Evolutionary conservation across 2,888 invertebrate species (phyloP).

Genomic region (Monoplex corrugatus): DNA sequence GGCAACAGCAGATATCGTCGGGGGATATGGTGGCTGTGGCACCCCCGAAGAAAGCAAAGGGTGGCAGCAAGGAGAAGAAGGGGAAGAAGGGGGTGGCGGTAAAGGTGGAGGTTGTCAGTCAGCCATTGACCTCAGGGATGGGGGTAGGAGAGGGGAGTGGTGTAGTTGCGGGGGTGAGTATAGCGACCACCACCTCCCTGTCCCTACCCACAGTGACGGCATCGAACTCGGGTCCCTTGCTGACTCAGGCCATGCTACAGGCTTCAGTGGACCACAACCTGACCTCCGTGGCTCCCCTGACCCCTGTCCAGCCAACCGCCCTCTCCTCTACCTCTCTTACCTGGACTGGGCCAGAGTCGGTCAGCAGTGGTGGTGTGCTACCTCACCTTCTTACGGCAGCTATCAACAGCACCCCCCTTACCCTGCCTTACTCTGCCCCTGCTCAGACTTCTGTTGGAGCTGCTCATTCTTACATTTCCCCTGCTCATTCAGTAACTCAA

Average conservation of each 20-base stretch:
- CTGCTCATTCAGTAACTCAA: background rate
- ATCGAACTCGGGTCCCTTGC: background rate
- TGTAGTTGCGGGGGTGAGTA: background rate
- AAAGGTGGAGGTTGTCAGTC: background rate
- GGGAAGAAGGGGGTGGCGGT: slow-evolving; percentile 16
- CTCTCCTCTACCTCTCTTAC: background rate
- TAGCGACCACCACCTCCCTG: background rate
- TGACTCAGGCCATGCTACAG: slow-evolving; percentile 5
- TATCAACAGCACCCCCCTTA: background rate
- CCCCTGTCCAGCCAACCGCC: background rate
- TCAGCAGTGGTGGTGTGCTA: background rate
- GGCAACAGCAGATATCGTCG: slow-evolving; percentile 52
- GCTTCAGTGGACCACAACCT: background rate
- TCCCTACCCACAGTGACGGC: background rate
- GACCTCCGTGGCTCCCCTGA: background rate
- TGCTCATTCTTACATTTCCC: too few species aligned
- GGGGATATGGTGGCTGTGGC: slow-evolving; percentile 1
- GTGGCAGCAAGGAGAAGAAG: slow-evolving; percentile 29
- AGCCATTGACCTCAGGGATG: background rate
- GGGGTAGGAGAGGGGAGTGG: background rate
- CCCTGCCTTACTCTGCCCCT: background rate
- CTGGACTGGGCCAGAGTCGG: background rate
- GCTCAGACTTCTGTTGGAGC: too few species aligned
- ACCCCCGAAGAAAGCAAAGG: slow-evolving; percentile 31
- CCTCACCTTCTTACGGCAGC: background rate